Evolutionary conservation across 2,797 vertebrate genomes (phyloP).

Genomic region (Sebastolobus altivelis): DNA sequence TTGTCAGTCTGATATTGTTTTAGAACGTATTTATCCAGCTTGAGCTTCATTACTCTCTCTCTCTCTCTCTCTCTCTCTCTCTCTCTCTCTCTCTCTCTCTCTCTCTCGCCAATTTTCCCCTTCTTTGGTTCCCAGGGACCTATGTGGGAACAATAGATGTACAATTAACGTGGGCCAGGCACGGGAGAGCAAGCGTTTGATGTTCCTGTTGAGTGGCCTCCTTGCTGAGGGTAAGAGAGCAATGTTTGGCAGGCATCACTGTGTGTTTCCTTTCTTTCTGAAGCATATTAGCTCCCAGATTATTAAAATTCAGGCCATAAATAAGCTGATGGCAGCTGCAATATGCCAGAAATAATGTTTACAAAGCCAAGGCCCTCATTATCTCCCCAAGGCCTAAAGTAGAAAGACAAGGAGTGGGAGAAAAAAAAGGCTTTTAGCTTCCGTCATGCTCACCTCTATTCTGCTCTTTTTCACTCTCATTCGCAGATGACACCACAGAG

Average conservation of each 20-base stretch:
- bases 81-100: conserved; percentile 12
- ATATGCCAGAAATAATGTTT: conserved; percentile 89
- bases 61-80: conserved; percentile 17
- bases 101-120: conserved; percentile 68
- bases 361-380: conserved; percentile 84
- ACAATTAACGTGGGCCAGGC: conserved; percentile 84
- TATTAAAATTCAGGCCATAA: conserved; percentile 85
- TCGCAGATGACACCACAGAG: not conserved
- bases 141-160: conserved; percentile 84
- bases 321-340: conserved; percentile 83
- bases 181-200: conserved; percentile 82
- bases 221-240: conserved; percentile 68
- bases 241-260: conserved; percentile 63
- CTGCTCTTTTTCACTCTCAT: conserved; percentile 58
- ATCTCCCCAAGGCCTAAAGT: conserved; percentile 70
- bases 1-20: conserved; percentile 76
- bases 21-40: conserved; percentile 78
- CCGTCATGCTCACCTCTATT: conserved; percentile 59
- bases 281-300: conserved; percentile 81
- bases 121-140: conserved; percentile 74
- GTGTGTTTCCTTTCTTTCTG: conserved; percentile 69
- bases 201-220: conserved; percentile 84
- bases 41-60: conserved; percentile 75
- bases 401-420: conserved; percentile 56
- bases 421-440: conserved; percentile 69